A percentile compares a stretch with the other conserved stretches of the same genome.
These are phyloP conservation scores for Halesus radiatus DNA, from an alignment of 1,140 invertebrate genomes.

Conservation along the genomic window DNA sequence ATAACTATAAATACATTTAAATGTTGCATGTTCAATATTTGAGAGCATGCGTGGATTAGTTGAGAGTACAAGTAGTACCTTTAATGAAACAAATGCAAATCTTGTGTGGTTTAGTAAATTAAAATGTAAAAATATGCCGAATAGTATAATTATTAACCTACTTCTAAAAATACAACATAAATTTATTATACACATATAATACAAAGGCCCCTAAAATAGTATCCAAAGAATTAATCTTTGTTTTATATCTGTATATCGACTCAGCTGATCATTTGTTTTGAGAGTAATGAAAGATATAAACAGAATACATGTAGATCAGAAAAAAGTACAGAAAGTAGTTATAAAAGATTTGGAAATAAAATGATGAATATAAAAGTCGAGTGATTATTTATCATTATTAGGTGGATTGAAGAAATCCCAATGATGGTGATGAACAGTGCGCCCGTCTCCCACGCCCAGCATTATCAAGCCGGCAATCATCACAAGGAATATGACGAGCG, in stretches of 20 bases:
- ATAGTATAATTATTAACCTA: slow-evolving; percentile 17
- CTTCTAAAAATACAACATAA: slow-evolving; percentile 22
- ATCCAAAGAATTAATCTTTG: background rate
- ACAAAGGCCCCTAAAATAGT: slow-evolving; percentile 7
- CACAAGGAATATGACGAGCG: slow-evolving; percentile 81
- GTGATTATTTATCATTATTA: slow-evolving; percentile 60
- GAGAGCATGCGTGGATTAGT: background rate
- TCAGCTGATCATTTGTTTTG: background rate
- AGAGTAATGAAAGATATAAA: background rate
- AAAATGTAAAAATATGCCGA: slow-evolving; percentile 9
- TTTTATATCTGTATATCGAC: background rate
- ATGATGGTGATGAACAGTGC: slow-evolving; percentile 81
- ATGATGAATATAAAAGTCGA: background rate
- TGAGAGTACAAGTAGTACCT: background rate
- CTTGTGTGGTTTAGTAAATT: slow-evolving; percentile 22
- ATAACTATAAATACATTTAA: slow-evolving; percentile 22
- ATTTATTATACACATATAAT: slow-evolving; percentile 16
- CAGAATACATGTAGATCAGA: background rate
- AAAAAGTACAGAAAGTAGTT: background rate
- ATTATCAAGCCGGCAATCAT: slow-evolving; percentile 80
- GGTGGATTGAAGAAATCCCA: slow-evolving; percentile 90
- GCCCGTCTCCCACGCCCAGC: slow-evolving; percentile 77
- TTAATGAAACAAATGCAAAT: slow-evolving; percentile 32
- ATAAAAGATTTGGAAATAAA: slow-evolving; percentile 16
- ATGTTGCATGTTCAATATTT: slow-evolving; percentile 7